These are phyloP conservation scores for Eublepharis macularius DNA, from an alignment of 2,113 vertebrate genomes.

Conservation along the genomic window DNA sequence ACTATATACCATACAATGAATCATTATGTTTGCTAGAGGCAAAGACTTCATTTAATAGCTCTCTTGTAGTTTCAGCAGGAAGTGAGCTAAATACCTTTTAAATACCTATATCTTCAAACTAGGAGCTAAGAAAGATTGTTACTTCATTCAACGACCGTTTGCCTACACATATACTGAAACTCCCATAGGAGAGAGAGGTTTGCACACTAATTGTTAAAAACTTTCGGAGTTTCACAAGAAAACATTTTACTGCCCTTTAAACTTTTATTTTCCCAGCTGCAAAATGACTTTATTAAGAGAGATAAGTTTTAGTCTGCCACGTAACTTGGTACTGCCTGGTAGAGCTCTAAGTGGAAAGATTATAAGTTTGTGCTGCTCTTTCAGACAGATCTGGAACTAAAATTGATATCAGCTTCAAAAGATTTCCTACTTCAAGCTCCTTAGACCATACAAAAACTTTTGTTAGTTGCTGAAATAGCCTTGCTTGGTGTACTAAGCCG, in stretches of 20 bases:
- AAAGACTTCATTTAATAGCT: constrained; percentile 28
- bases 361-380: neutral
- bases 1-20: neutral
- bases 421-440: neutral
- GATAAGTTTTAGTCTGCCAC: constrained; percentile 46
- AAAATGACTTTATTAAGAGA: constrained; percentile 61
- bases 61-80: constrained; percentile 40
- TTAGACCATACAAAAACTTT: neutral
- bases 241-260: constrained; percentile 66
- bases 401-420: neutral
- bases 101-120: neutral
- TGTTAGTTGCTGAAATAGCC: neutral
- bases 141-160: constrained; percentile 56
- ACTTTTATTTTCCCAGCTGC: constrained; percentile 66
- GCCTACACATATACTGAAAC: constrained; percentile 52
- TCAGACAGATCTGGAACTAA: neutral
- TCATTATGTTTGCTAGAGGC: neutral
- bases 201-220: constrained; percentile 56
- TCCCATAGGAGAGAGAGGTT: constrained; percentile 50
- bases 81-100: constrained; percentile 36
- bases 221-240: constrained; percentile 58
- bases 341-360: neutral
- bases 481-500: neutral
- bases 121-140: constrained; percentile 52
- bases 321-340: neutral